Base-by-base conservation (phyloP, 1,140 invertebrate species). In the Aphaenogaster floridana region DNA sequence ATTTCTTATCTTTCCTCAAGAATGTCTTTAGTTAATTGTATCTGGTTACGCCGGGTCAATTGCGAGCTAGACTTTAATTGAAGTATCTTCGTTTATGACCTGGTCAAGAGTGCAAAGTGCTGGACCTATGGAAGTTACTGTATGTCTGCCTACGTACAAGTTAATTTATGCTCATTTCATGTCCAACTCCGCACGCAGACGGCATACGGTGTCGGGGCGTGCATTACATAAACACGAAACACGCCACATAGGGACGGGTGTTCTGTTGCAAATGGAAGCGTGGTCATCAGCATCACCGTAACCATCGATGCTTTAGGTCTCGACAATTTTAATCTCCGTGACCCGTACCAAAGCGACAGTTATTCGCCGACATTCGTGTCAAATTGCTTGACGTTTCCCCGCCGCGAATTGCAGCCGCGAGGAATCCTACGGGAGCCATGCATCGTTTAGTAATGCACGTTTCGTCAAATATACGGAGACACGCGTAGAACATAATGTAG, bases 161-260 rank as follows among this genome's bases (percentile, higher is more conserved):
- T 91, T 93, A 93, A 93, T 93, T 93, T 93, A 93, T 93, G 86
- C 84, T 77, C 80, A 64, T 63, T 87, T 85, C 88, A 86, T 89
- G 91, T 91, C 68, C 89, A 81, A 36, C 78, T 74, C 57, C 64
- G 72, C 87, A 66, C 88, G 90, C 57, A 88, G 74, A 45, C 72
- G 76, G 87, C 92, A 91, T 93, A 92, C 86, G 85, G 86, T 68
- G 89, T 79, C 83, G 86, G 87, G 57, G 71, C 91, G 89, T 86
- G 87, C 92, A 92, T 93, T 93, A 91, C 92, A 90, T 93, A 92
- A 93, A 93, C 89, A 93, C 66, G 88, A 90, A 92, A 93, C 88
- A 90, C 77, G 84, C 86, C 91, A 63, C 91, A 86, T 77, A 78
- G 83, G 80, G 87, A 90, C 74, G 68, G 76, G 9, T 52, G 90